These are phyloP conservation scores for Pygoscelis antarcticus DNA, from an alignment of 2,113 vertebrate genomes.

Conservation along the genomic window DNA sequence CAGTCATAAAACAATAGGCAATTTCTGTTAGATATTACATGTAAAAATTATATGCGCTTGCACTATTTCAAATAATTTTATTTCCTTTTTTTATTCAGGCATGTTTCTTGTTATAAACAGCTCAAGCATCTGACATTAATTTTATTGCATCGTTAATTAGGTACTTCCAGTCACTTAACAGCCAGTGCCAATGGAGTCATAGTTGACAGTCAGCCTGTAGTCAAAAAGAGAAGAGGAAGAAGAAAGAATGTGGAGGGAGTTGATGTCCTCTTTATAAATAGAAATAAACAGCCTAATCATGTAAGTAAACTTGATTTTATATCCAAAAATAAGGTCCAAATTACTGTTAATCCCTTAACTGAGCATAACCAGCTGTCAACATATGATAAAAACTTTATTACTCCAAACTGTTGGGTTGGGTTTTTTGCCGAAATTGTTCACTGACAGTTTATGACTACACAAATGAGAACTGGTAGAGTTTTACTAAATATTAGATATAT, in stretches of 20 bases:
- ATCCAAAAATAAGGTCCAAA: background rate
- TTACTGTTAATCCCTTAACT: background rate
- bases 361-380: background rate
- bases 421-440: background rate
- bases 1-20: background rate
- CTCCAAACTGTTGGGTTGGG: background rate
- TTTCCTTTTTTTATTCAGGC: background rate
- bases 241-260: conserved; percentile 96
- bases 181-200: conserved; percentile 84
- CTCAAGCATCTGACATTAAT: background rate
- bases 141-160: conserved; percentile 63
- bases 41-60: background rate
- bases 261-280: conserved; percentile 91
- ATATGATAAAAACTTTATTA: background rate
- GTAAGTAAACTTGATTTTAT: conserved; percentile 71
- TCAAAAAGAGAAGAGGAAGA: conserved; percentile 91
- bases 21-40: background rate
- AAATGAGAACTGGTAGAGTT: background rate
- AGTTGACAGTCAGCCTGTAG: conserved; percentile 84
- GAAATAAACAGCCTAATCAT: conserved; percentile 82
- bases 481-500: background rate
- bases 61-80: background rate
- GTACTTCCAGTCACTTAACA: conserved; percentile 80
- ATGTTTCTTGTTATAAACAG: background rate
- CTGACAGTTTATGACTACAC: background rate